These are phyloP conservation scores for Orthosia cruda DNA, from an alignment of 2,888 invertebrate genomes.

Conservation along the genomic window DNA sequence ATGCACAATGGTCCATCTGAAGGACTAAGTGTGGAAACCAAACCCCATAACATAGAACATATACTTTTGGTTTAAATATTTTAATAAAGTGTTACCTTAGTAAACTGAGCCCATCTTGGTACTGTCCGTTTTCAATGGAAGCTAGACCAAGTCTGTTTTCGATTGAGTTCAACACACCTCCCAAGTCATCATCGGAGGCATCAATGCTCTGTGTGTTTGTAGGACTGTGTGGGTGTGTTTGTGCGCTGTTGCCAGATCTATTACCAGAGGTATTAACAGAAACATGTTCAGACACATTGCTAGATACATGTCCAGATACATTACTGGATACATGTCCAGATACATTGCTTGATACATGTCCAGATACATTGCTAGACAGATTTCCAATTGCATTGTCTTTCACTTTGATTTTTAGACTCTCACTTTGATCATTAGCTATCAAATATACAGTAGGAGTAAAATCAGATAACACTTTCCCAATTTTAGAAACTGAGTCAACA, in stretches of 20 bases:
- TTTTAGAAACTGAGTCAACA: constrained; percentile 73
- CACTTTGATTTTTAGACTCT: constrained; percentile 36
- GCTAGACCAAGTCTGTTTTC: constrained; percentile 92
- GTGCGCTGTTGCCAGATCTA: constrained; percentile 58
- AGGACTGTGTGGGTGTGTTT: constrained; percentile 38
- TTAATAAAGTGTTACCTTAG: constrained; percentile 81
- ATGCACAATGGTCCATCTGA: too few relatives aligned
- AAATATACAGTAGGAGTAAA: constrained; percentile 83
- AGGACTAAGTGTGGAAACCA: too few relatives aligned
- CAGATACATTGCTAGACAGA: constrained; percentile 6
- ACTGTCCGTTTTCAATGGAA: constrained; percentile 91
- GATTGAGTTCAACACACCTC: constrained; percentile 91
- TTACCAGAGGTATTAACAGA: background rate
- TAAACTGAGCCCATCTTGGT: constrained; percentile 91
- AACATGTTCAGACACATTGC: constrained; percentile 6
- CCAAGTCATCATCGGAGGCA: constrained; percentile 85
- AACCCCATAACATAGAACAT: too few relatives aligned
- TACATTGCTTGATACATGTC: background rate
- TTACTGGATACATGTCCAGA: background rate
- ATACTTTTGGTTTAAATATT: background rate
- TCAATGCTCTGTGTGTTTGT: constrained; percentile 67
- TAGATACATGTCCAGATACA: background rate
- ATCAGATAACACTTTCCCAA: constrained; percentile 77
- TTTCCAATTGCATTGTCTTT: constrained; percentile 26
- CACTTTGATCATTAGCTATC: constrained; percentile 84